Percentiles rank a stretch among this genome's conserved stretches.
phyloP scores from a whole-genome alignment of 2,113 vertebrate genomes.

The Ailurus styani region DNA sequence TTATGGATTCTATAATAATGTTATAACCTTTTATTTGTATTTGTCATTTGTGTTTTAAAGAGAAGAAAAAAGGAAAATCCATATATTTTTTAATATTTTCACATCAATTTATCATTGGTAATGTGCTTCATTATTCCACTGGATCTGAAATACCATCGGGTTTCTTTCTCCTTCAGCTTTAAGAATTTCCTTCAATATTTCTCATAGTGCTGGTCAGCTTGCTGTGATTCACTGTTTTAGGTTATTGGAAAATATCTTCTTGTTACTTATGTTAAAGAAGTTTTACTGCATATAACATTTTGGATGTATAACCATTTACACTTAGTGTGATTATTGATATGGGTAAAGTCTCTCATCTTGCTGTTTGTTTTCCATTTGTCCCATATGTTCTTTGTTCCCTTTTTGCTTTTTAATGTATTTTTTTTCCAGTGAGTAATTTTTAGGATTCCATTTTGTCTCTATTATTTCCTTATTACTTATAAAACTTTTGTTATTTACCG shows the following conservation, averaged over 20 bases:
- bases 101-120: background rate
- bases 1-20: background rate
- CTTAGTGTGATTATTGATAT: background rate
- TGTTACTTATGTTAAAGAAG: background rate
- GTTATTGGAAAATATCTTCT: background rate
- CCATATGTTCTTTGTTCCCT: background rate
- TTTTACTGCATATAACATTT: background rate
- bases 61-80: background rate
- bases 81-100: background rate
- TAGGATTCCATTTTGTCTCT: background rate
- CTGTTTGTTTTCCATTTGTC: background rate
- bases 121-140: background rate
- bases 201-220: background rate
- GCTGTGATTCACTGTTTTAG: background rate
- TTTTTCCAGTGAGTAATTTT: background rate
- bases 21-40: background rate
- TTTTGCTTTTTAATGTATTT: background rate
- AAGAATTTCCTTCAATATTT: background rate
- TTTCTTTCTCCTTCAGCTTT: background rate
- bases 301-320: background rate
- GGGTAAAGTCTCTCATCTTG: background rate
- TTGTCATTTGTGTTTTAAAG: background rate
- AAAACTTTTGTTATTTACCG: background rate
- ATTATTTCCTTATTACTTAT: background rate
- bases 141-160: background rate